Evolutionary conservation across 30 jellyfish, hydroid and myxozoan species (phyloP).

Genomic region (Nemopilema nomurai): DNA sequence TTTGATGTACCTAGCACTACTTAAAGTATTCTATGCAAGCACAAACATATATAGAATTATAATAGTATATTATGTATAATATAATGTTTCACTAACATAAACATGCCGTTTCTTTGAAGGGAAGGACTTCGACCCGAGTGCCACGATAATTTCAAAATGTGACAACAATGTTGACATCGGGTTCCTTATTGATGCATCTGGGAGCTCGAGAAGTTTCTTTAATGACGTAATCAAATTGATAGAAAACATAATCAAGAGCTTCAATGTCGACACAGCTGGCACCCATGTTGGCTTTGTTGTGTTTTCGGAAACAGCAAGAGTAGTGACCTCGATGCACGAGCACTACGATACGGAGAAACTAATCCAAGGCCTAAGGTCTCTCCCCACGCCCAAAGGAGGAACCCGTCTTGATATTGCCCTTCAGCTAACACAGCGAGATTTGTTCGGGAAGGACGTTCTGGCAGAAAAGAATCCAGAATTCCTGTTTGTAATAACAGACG

Average conservation of each 20-base stretch:
- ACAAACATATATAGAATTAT: no score
- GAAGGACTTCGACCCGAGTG: background rate
- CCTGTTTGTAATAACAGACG: conserved; percentile 74
- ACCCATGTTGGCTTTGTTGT: conserved; percentile 81
- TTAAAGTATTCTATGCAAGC: no score
- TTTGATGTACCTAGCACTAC: no score
- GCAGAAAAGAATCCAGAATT: conserved; percentile 58
- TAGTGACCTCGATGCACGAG: conserved; percentile 38
- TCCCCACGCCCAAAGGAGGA: conserved; percentile 81
- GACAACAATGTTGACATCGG: conserved; percentile 65
- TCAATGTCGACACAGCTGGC: conserved; percentile 31
- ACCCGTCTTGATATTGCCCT: conserved; percentile 80
- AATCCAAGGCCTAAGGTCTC: conserved; percentile 40
- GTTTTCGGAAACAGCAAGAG: conserved; percentile 60
- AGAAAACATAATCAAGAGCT: conserved; percentile 52
- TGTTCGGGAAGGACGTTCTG: conserved; percentile 22
- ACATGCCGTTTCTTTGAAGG: background rate
- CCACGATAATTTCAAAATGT: background rate
- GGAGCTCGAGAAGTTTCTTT: conserved; percentile 72
- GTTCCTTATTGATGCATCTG: conserved; percentile 85
- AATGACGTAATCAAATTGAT: conserved; percentile 37
- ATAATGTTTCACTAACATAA: no score
- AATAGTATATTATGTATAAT: no score
- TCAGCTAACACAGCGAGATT: conserved; percentile 57
- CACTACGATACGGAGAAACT: conserved; percentile 32